Conservation (phyloP, 2,888 invertebrate species). For the Dichetophora obliterata region DNA sequence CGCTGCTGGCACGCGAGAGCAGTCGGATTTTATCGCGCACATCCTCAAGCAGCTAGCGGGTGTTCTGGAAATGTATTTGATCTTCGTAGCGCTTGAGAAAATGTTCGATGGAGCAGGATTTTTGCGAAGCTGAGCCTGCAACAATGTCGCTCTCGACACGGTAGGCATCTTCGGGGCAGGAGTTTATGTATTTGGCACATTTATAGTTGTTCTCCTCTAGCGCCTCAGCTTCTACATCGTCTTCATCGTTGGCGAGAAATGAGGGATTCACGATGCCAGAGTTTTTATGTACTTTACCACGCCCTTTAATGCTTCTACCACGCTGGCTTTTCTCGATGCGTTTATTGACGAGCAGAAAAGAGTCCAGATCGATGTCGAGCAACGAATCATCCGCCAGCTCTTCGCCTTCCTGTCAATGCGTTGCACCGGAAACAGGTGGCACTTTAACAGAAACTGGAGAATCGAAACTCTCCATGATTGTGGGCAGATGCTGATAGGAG, state of each 20-base stretch:
- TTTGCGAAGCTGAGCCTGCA: slow-evolving; percentile 42
- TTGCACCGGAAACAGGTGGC: slow-evolving; percentile 42
- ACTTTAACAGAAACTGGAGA: slow-evolving; percentile 13
- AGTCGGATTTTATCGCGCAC: slow-evolving; percentile 67
- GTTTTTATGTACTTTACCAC: background rate
- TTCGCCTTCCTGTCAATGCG: slow-evolving; percentile 51
- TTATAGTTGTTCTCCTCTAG: slow-evolving; percentile 69
- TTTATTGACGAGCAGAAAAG: slow-evolving; percentile 64
- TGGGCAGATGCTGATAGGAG: slow-evolving; percentile 61
- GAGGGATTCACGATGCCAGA: slow-evolving; percentile 64
- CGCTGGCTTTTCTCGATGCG: slow-evolving; percentile 1
- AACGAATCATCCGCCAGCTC: slow-evolving; percentile 66
- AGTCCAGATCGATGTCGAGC: slow-evolving; percentile 68
- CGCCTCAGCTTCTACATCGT: slow-evolving; percentile 57
- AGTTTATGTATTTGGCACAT: slow-evolving; percentile 69
- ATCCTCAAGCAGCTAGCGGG: slow-evolving; percentile 69
- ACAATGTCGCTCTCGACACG: slow-evolving; percentile 64
- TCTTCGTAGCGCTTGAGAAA: slow-evolving; percentile 67
- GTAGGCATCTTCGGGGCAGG: slow-evolving; percentile 69
- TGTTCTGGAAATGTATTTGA: slow-evolving; percentile 68
- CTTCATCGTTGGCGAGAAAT: slow-evolving; percentile 55
- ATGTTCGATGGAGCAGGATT: slow-evolving; percentile 54
- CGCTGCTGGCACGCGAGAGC: slow-evolving; percentile 50
- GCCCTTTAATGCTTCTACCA: slow-evolving; percentile 29
- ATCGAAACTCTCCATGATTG: slow-evolving; percentile 62